phyloP scores from a whole-genome alignment of 2,888 invertebrate species.

The Epinotia brunnichana region DNA sequence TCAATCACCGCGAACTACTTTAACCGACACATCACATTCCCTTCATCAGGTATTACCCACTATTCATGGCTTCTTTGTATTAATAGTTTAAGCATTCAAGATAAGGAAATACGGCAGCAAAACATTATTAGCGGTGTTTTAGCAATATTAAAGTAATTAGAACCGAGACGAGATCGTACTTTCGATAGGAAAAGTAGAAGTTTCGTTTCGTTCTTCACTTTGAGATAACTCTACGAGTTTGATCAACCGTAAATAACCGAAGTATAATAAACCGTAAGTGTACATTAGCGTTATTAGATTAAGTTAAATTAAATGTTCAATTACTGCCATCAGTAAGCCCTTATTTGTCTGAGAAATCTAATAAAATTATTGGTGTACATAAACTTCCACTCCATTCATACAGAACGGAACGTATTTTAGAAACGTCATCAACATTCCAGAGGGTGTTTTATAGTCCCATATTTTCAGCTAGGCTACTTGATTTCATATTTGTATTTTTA shows the following conservation, averaged over 20 bases:
- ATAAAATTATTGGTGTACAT: not conserved
- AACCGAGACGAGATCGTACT: conserved; percentile 37
- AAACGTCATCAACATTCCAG: conserved; percentile 40
- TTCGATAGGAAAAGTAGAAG: conserved; percentile 43
- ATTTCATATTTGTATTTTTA: not conserved
- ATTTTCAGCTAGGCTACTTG: not conserved
- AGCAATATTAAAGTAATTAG: conserved; percentile 38
- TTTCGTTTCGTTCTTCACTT: conserved; percentile 33
- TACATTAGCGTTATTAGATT: not conserved
- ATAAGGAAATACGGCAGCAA: conserved; percentile 2
- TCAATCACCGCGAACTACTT: conserved; percentile 40
- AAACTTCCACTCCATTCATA: not conserved
- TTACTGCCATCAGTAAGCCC: not conserved
- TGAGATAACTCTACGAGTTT: not conserved
- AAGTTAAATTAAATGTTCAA: not conserved
- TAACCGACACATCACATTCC: conserved; percentile 38
- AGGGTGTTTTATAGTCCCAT: conserved; percentile 18
- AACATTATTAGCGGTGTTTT: conserved; percentile 37
- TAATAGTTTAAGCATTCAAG: conserved; percentile 2
- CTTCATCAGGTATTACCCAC: conserved; percentile 9
- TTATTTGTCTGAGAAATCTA: not conserved
- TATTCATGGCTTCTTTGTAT: conserved; percentile 13
- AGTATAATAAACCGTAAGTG: not conserved
- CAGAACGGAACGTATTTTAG: conserved; percentile 33
- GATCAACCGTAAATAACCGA: not conserved